Base-by-base conservation (phyloP, 2,888 invertebrate species). In the Sericinus montela region DNA sequence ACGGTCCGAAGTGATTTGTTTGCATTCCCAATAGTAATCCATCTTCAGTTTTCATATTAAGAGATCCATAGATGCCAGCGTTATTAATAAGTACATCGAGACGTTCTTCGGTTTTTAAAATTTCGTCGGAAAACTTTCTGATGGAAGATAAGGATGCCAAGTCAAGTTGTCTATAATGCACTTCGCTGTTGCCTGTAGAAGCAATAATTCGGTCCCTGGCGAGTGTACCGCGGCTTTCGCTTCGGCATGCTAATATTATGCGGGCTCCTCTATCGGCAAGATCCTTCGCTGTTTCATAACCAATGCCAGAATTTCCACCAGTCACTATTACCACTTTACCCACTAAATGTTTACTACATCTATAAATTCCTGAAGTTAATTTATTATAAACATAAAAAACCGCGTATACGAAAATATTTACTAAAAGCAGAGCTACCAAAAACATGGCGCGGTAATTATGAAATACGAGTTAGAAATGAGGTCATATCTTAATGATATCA, bases 271-370 rank as follows among this genome's bases (percentile, higher is more conserved):
- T 86, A 52, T 88, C 89, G 0, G 94, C 94, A 39, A 94, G 63
- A 62, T 93, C 92, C 55, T 87, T 88, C 0, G 93, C 92, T 0
- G 94, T 93, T 71, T 94, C 93, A 62, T 91, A 93, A 25, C 95
- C 95, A 62, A 94, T 94, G 7, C 95, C 96, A 56, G 92, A 90
- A 57, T 94, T 96, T 43, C 94, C 94, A 25, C 96, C 97, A 19
- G 96, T 97, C 36, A 97, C 91, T 36, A 97, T 89, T 25, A 94
- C 94, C 1, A 94, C 94, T 84, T 95, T 95, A 6, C 94, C 94
- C 40, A 92, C 87, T 46, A 61, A 48, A 45, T 60, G 55, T 45
- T 48, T 56, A 44, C 56, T 56, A 19, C 48, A 59, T 44, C 58
- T 55, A 45, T 58, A 60, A 32, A 52, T 46, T 25, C 60, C 60